Evolutionary conservation across 2,113 vertebrate genomes (phyloP), one percentile per base, ranked within the genome.

Genomic region (Microtus oregoni): DNA sequence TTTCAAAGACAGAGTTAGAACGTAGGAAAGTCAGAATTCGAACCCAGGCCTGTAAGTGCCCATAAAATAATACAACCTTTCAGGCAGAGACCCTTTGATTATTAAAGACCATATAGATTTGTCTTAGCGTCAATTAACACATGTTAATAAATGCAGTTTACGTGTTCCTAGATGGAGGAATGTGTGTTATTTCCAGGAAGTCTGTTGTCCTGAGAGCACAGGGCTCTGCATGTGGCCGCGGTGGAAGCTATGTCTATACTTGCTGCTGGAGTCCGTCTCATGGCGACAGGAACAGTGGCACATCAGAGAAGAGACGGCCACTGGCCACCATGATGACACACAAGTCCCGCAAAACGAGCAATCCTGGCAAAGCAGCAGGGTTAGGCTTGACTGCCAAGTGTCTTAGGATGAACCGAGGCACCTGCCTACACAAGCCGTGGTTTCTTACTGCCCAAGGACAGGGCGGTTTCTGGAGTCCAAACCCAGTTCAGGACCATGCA

Each of bases 391-490:
- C 70, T 65, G 22, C 20, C 50, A 65, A 19, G 41, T 41, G 30
- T 86, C 82, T 94, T 73, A 63, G 10, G n/a, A 90, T 58, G n/a
- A 87, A 61, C 81, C 90, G 70, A 85, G 35, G 58, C 2, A 41
- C 0, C 6, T 7, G 35, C 12, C 61, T 63, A 47, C 87, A 24
- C 24, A 73, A 89, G 82, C 75, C 35, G 14, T 44, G n/a, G 35
- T 28, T 41, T 78, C 44, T 90, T 55, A 73, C 3, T 38, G 70
- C 22, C 35, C 30, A 55, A 82, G 32, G 44, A 85, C 11, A 81
- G 50, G 92, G 79, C 73, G 10, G 19, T 67, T 95, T 94, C 73
- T 68, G 55, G 41, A 86, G 81, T 83, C 90, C 78, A 63, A 88
- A 85, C 52, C 68, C 55, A n/a, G 77, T n/a, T 92, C 61, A 81